Conservation (phyloP, 2,113 vertebrate genomes). For the Emydocephalus ijimae region DNA sequence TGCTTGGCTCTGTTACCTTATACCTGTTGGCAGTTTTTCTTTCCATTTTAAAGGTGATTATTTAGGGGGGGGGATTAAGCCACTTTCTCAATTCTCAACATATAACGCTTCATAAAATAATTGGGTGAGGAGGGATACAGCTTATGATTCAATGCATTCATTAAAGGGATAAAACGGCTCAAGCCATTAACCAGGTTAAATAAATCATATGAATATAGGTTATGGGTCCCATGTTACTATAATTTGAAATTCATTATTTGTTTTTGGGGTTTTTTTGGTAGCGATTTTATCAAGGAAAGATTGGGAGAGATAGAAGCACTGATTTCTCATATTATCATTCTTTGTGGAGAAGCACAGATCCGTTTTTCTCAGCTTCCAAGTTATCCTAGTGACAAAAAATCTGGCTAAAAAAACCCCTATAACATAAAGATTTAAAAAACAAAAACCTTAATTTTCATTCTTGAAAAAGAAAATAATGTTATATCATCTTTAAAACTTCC, state of each 20-base stretch:
- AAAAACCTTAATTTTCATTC: background rate
- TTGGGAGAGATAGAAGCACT: background rate
- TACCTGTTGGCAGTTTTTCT: background rate
- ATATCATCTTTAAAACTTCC: background rate
- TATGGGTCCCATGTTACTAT: background rate
- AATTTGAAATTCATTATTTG: background rate
- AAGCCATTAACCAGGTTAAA: background rate
- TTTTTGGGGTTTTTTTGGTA: background rate
- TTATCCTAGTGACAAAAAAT: background rate
- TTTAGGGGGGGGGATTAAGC: background rate
- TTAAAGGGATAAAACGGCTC: background rate
- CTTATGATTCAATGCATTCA: background rate
- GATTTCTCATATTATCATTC: background rate
- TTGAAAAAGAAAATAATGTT: background rate
- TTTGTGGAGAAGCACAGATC: background rate
- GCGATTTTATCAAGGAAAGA: background rate
- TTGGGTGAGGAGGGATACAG: background rate
- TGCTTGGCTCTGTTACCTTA: background rate
- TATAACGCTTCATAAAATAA: background rate
- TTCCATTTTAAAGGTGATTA: background rate
- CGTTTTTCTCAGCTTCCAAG: background rate
- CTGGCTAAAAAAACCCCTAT: background rate
- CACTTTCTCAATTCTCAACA: background rate
- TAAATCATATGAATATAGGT: background rate
- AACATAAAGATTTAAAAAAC: background rate